Conservation (phyloP, 2,113 vertebrate species). For the Hippocampus zosterae region DNA sequence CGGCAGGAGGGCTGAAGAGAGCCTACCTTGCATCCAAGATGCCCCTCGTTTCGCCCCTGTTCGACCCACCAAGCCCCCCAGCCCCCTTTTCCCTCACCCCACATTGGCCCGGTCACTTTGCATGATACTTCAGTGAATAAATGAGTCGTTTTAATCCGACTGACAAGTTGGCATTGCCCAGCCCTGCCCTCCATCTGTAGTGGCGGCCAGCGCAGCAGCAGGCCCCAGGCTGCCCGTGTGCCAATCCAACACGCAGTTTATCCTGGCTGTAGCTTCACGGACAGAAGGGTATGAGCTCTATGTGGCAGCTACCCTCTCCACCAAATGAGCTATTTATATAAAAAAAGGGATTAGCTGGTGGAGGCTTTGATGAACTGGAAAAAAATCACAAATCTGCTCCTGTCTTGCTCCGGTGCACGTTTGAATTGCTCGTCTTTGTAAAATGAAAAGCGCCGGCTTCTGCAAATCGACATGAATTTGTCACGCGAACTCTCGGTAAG, state of each 20-base stretch:
- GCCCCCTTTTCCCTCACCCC: constrained; percentile 62
- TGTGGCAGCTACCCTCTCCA: constrained; percentile 74
- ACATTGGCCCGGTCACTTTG: constrained; percentile 91
- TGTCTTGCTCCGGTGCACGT: constrained; percentile 28
- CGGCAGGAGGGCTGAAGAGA: constrained; percentile 64
- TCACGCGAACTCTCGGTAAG: not conserved
- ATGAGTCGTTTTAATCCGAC: constrained; percentile 99
- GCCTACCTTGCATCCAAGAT: constrained; percentile 67
- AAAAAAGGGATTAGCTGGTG: constrained; percentile 78
- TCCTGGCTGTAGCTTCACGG: constrained; percentile 79
- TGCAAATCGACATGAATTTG: constrained; percentile 3
- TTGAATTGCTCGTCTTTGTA: constrained; percentile 25
- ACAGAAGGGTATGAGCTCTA: constrained; percentile 80
- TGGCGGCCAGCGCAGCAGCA: constrained; percentile 79
- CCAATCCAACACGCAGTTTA: constrained; percentile 80
- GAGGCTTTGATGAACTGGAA: constrained; percentile 75
- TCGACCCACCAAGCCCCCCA: constrained; percentile 45
- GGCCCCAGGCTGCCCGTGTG: constrained; percentile 75
- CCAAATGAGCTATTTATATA: constrained; percentile 83
- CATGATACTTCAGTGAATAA: constrained; percentile 98
- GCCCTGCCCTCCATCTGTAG: constrained; percentile 99
- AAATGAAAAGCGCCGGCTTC: constrained; percentile 9
- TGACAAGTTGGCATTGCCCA: constrained; percentile 99
- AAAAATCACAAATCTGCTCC: constrained; percentile 55
- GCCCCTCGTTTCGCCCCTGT: constrained; percentile 61